Base-by-base conservation (phyloP, 2,113 vertebrate species). In the Plectropomus leopardus region DNA sequence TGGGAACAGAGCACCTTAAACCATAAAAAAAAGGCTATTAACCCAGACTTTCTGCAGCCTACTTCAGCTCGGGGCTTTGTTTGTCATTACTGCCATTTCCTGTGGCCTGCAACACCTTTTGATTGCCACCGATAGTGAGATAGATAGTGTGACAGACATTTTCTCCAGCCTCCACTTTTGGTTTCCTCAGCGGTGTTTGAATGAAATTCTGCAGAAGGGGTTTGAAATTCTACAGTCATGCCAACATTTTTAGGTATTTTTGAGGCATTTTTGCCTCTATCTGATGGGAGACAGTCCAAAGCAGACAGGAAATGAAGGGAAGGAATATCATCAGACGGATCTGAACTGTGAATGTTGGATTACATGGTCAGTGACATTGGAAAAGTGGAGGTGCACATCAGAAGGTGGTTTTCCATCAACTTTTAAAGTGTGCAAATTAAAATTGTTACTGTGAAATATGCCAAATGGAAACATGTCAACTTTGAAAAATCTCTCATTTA, bases 1-100 rank as follows among this genome's bases (percentile, higher is more conserved):
- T 59, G 60, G 70, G 51, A 78, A 82, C 74, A 40, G 6, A 64
- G 5, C 55, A 26, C 58, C 63, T 76, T 28, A 74, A 53, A 63
- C 66, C 81, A 72, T 55, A 71, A 66, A 70, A 10, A n/a, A 74
- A 70, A 85, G 61, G 30, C 79, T 28, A 59, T 81, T 86, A 84
- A 61, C 61, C 59, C 34, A 28, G 70, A 63, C 57, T 57, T 19
- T 66, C 30, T 59, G 71, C 66, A 44, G 59, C 24, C n/a, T 32
- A 1, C 26, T 48, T 21, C 53, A 16, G 68, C 72, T 79, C 1
- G 28, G 5, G 45, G 76, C 75, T 82, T 34, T 53, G 47, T 73
- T 76, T 24, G 19, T 73, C 82, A 80, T 76, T 30, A 69, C 58
- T 32, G 57, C 34, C 50, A 36, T 73, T 58, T 66, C 68, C 44